Conservation (phyloP, 2,113 vertebrate genomes). For the Dipodomys ordii region DNA sequence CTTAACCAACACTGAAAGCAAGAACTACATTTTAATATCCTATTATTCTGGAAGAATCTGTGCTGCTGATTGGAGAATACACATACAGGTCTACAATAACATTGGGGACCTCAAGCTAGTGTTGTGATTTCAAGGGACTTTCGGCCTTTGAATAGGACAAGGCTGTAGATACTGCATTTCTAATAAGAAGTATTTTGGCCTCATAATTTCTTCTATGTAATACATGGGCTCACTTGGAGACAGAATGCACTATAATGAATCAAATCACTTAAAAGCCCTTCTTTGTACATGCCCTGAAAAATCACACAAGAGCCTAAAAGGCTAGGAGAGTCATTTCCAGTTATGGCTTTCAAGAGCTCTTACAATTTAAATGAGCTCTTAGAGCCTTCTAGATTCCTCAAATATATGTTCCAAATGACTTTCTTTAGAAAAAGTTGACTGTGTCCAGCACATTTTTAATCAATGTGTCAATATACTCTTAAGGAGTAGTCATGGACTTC, state of each 20-base stretch:
- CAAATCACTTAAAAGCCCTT: constrained; percentile 54
- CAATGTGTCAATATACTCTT: constrained; percentile 23
- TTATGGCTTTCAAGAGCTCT: constrained; percentile 66
- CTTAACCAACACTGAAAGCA: background rate
- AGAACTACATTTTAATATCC: background rate
- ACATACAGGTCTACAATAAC: background rate
- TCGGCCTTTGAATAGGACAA: background rate
- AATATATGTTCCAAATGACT: constrained; percentile 56
- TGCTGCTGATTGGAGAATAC: background rate
- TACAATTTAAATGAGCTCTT: constrained; percentile 55
- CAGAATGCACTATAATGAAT: constrained; percentile 49
- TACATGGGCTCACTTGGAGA: background rate
- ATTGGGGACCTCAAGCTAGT: background rate
- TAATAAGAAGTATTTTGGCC: constrained; percentile 2
- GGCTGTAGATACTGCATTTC: background rate
- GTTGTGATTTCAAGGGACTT: background rate
- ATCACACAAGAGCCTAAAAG: constrained; percentile 40
- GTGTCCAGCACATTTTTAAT: constrained; percentile 44
- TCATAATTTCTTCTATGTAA: constrained; percentile 37
- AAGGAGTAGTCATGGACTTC: background rate
- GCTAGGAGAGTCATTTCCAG: constrained; percentile 63
- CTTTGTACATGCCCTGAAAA: constrained; percentile 60
- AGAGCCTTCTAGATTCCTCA: constrained; percentile 43
- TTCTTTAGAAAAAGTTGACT: constrained; percentile 36
- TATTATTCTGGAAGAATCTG: background rate